Evolutionary conservation across 2,888 invertebrate species (phyloP).

Genomic region (Drosophila emarginata): DNA sequence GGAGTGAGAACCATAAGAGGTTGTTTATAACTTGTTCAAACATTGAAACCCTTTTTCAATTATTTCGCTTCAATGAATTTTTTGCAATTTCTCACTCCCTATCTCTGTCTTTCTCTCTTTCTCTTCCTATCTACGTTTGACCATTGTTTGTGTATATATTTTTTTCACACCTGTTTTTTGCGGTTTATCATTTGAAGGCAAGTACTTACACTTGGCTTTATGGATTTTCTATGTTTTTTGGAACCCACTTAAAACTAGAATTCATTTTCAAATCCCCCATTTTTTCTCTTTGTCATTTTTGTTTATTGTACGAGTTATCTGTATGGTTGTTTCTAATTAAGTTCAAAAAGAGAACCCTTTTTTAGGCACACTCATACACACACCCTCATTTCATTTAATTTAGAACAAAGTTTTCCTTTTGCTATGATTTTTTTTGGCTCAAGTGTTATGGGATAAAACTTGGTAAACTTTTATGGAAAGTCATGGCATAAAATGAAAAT

Average conservation of each 20-base stretch:
- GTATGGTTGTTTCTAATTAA: constrained; percentile 63
- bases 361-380: constrained; percentile 36
- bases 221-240: constrained; percentile 33
- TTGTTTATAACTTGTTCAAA: constrained; percentile 41
- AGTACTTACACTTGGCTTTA: constrained; percentile 48
- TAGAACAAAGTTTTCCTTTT: constrained; percentile 49
- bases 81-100: constrained; percentile 34
- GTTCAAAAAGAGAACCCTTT: constrained; percentile 57
- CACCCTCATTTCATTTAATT: constrained; percentile 56
- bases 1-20: constrained; percentile 21
- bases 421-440: constrained; percentile 5
- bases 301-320: constrained; percentile 11
- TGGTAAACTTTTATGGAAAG: constrained; percentile 35
- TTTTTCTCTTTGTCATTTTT: constrained; percentile 55
- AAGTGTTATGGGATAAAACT: constrained; percentile 66
- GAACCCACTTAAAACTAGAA: constrained; percentile 52
- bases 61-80: constrained; percentile 62
- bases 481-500: constrained; percentile 59
- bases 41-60: constrained; percentile 65
- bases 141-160: constrained; percentile 33
- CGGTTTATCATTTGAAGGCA: constrained; percentile 31
- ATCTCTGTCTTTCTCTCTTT: constrained; percentile 23
- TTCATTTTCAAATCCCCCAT: constrained; percentile 20
- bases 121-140: constrained; percentile 15
- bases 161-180: constrained; percentile 58